Evolutionary conservation across 2,888 invertebrate species (phyloP), one percentile per base, ranked within the genome.

Genomic region (Ophion slaviceki): DNA sequence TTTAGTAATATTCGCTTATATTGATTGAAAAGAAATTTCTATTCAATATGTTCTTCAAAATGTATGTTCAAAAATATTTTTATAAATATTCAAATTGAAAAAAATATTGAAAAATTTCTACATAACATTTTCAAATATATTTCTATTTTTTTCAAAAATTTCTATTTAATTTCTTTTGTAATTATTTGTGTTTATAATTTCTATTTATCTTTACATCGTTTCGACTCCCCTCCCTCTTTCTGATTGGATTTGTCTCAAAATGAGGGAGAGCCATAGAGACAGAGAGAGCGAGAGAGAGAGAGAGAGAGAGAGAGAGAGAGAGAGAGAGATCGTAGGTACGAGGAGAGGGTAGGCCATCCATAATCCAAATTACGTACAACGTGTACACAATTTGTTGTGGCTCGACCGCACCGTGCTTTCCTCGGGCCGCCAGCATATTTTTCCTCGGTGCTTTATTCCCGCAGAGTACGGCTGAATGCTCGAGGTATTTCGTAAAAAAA

Each of bases 351-450:
- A 40, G 47, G 62, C 71, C 36, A 45, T 57, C 77, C 77, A 66
- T 77, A 78, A 82, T 77, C 77, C 59, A 72, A 82, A 82, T 82
- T 77, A 77, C 70, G 40, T 40, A 71, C 72, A 82, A 82, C 76
- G 74, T 66, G 66, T 61, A 61, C 6, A 45, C 47, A 64, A 45
- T 45, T 68, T 68, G 32, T 61, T 57, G 76, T 77, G 61, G 47
- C 6, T 59, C 45, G 67, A 20, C 57, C 36, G 57, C 67, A 66
- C 59, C 59, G 53, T 47, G 61, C 64, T 64, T 40, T 76, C 53
- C 82, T 76, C 76, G 70, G 40, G 40, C 40, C 40, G 8, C 40
- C 40, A 8, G 8, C 40, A 40, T 7, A 40, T 40, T 40, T 40
- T 7, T 8, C 6, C 0, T 62, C 47, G 57, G 28, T 59, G 59